A percentile compares a stretch with the other conserved stretches of the same genome.
These are phyloP conservation scores for Catharus ustulatus DNA, from an alignment of 2,797 vertebrate genomes.

Conservation along the genomic window DNA sequence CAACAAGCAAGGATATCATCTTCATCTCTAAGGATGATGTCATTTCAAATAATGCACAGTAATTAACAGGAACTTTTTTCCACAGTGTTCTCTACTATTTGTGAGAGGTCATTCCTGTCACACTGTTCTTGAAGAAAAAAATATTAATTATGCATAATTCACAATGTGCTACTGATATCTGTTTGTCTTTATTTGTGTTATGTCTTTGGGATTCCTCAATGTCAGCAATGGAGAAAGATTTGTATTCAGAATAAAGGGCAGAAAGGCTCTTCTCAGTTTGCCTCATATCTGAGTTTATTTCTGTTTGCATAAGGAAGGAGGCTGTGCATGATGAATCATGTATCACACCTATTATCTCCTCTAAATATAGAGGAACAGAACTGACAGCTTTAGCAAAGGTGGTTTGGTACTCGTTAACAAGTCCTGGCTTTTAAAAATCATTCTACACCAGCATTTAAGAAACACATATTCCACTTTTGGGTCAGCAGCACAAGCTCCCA, in stretches of 20 bases:
- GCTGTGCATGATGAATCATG: slow-evolving; percentile 31
- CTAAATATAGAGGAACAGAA: neutral
- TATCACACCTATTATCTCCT: slow-evolving; percentile 32
- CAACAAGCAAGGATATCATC: neutral
- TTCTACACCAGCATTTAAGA: neutral
- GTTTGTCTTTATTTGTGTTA: slow-evolving; percentile 22
- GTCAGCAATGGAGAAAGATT: neutral
- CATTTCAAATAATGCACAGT: neutral
- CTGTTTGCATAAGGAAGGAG: slow-evolving; percentile 24
- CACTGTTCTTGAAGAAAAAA: neutral
- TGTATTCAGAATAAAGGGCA: slow-evolving; percentile 7
- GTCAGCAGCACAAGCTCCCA: rapidly evolving
- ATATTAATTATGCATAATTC: neutral
- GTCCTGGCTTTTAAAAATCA: neutral
- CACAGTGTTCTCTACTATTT: neutral
- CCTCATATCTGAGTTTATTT: neutral
- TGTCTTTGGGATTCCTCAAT: slow-evolving; percentile 10
- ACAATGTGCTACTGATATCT: neutral
- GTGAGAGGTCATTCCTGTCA: neutral
- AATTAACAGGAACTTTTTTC: neutral
- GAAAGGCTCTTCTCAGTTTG: slow-evolving; percentile 18
- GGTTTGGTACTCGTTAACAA: neutral
- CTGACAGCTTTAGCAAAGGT: neutral
- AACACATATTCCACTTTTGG: neutral
- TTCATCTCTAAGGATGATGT: neutral